These are phyloP conservation scores for Thamnophis sirtalis DNA, from an alignment of 2,113 vertebrate species.

Conservation along the genomic window DNA sequence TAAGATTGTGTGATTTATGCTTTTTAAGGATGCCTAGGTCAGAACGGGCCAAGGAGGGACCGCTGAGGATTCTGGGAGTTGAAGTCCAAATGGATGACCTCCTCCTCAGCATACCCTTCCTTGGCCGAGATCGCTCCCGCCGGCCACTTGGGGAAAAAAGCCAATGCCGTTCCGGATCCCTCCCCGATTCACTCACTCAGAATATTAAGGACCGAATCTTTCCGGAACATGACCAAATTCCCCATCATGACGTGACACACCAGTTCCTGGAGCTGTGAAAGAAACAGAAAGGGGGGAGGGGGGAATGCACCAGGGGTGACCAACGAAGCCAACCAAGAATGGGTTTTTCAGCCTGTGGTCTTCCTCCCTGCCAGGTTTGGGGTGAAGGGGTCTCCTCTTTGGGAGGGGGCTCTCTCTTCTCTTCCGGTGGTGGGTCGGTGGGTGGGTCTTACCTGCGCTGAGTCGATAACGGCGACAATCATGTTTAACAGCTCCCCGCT, in stretches of 20 bases:
- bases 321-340: neutral
- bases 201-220: slow-evolving; percentile 94
- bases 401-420: neutral
- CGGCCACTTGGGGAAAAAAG: neutral
- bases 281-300: neutral
- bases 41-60: neutral
- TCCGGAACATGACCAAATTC: slow-evolving; percentile 94
- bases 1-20: no score
- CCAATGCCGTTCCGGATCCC: neutral
- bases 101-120: no score
- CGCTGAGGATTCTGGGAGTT: neutral
- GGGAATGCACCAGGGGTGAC: neutral
- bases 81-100: neutral
- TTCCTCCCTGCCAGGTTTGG: neutral
- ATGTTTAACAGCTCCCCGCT: slow-evolving; percentile 96
- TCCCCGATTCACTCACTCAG: slow-evolving; percentile 77
- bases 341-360: neutral
- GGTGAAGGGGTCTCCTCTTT: neutral
- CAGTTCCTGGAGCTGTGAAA: slow-evolving; percentile 86
- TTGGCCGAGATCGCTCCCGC: neutral
- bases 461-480: slow-evolving; percentile 96
- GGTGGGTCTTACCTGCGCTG: slow-evolving; percentile 69
- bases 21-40: no score
- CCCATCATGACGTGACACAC: slow-evolving; percentile 99
- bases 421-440: no score